These are phyloP conservation scores for Azemiops feae DNA, from an alignment of 2,113 vertebrate species.

Conservation along the genomic window DNA sequence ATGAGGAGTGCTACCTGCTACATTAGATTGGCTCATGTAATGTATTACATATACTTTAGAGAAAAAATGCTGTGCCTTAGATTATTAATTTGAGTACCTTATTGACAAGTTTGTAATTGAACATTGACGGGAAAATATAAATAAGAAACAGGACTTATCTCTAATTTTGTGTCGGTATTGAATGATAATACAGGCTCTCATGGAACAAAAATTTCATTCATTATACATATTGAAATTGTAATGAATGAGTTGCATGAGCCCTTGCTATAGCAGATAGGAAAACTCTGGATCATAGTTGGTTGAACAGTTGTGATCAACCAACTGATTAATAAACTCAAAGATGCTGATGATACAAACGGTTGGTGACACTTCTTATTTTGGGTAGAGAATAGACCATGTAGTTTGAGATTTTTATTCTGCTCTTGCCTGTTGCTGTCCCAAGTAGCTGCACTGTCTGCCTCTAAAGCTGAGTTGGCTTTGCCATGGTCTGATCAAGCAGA, in stretches of 20 bases:
- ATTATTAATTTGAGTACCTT: constrained; percentile 36
- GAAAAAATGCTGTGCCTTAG: constrained; percentile 26
- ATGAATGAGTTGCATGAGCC: neutral
- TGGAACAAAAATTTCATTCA: neutral
- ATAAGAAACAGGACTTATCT: constrained; percentile 34
- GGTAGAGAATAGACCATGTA: neutral
- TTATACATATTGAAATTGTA: neutral
- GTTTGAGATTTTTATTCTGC: neutral
- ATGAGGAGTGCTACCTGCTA: constrained; percentile 45
- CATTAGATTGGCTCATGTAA: constrained; percentile 48
- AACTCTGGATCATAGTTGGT: neutral
- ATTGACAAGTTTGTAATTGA: constrained; percentile 51
- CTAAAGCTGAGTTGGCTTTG: neutral
- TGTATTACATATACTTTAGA: constrained; percentile 42
- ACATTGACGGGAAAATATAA: constrained; percentile 44
- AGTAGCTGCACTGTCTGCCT: neutral
- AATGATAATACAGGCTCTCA: neutral
- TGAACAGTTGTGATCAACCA: neutral
- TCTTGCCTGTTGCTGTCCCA: neutral
- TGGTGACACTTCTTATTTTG: neutral
- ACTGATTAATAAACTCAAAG: neutral
- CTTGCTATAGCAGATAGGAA: neutral
- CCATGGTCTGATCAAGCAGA: neutral
- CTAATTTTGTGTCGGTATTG: neutral
- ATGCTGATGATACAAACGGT: neutral